Evolutionary conservation across 2,888 invertebrate genomes (phyloP).

Genomic region (Tetranychus piercei): DNA sequence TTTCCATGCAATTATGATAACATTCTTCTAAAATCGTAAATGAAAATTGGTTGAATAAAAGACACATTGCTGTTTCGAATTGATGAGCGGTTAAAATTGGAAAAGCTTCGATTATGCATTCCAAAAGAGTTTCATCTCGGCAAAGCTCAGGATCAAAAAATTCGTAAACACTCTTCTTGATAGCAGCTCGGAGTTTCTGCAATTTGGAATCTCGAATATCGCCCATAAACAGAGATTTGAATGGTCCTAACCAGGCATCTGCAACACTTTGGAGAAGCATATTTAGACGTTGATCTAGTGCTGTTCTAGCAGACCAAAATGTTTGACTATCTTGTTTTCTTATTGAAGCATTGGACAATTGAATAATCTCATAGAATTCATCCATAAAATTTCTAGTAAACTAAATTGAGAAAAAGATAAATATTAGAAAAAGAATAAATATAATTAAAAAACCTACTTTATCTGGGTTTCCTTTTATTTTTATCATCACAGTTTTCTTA

Average conservation of each 20-base stretch:
- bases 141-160: background rate
- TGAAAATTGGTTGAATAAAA: constrained; percentile 8
- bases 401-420: constrained; percentile 18
- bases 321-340: constrained; percentile 21
- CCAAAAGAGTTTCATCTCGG: constrained; percentile 7
- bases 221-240: constrained; percentile 19
- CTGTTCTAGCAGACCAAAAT: constrained; percentile 24
- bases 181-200: background rate
- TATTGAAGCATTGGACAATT: constrained; percentile 22
- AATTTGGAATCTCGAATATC: constrained; percentile 3
- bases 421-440: background rate
- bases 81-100: constrained; percentile 7
- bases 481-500: constrained; percentile 17
- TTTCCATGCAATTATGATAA: constrained; percentile 6
- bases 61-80: constrained; percentile 13
- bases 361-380: constrained; percentile 23
- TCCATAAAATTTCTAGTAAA: constrained; percentile 21
- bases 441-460: constrained; percentile 11
- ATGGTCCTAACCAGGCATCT: constrained; percentile 18
- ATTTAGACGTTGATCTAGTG: constrained; percentile 22
- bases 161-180: background rate
- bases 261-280: constrained; percentile 18
- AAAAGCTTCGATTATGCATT: constrained; percentile 18
- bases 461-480: constrained; percentile 18
- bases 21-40: background rate